These are phyloP conservation scores for Rhinoderma darwinii DNA, from an alignment of 2,113 vertebrate genomes.

Conservation along the genomic window DNA sequence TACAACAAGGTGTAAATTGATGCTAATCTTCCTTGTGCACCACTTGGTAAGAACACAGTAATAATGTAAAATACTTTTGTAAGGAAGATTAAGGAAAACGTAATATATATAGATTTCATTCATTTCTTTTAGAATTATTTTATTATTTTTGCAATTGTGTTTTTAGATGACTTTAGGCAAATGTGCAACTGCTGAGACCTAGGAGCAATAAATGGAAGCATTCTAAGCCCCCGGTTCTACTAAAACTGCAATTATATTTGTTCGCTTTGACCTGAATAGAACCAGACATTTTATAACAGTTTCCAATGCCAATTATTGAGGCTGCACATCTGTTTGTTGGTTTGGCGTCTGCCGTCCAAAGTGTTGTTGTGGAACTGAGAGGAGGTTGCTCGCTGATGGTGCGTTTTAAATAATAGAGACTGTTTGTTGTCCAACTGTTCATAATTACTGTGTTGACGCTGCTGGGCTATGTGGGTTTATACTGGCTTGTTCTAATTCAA, in stretches of 20 bases:
- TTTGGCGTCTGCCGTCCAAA: constrained; percentile 56
- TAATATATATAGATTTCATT: too few relatives aligned
- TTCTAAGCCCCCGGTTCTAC: constrained; percentile 15
- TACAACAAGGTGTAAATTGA: too few relatives aligned
- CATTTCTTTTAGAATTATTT: background rate
- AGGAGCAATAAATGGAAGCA: constrained; percentile 26
- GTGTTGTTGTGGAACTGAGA: constrained; percentile 56
- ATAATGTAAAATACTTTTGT: too few relatives aligned
- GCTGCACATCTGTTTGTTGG: constrained; percentile 60
- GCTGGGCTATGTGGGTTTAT: constrained; percentile 61
- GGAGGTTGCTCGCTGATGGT: constrained; percentile 50
- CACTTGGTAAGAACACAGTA: too few relatives aligned
- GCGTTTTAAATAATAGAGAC: constrained; percentile 60
- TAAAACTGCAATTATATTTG: constrained; percentile 56
- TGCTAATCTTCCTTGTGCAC: too few relatives aligned
- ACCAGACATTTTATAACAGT: constrained; percentile 55
- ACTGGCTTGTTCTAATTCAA: constrained; percentile 57
- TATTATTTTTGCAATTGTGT: constrained; percentile 11
- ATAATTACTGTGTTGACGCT: constrained; percentile 60
- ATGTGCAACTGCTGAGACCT: constrained; percentile 17
- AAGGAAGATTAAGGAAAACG: too few relatives aligned
- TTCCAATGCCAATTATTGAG: constrained; percentile 56
- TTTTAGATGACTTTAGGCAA: background rate
- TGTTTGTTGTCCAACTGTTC: constrained; percentile 60
- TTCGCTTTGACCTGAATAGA: constrained; percentile 58